Conservation (phyloP, 2,113 vertebrate genomes). For the Triplophysa dalaica region DNA sequence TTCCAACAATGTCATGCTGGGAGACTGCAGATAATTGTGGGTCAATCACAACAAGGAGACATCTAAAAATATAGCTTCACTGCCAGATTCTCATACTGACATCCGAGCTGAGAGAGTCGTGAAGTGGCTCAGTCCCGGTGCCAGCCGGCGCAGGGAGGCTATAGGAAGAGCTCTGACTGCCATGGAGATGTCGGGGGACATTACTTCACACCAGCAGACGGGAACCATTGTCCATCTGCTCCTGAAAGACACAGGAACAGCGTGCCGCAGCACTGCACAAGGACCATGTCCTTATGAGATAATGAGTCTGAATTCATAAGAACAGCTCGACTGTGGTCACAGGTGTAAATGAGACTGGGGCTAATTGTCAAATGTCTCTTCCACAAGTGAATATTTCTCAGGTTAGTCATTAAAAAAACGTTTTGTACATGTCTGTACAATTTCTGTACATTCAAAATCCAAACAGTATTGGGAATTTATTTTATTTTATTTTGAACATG, state of each 20-base stretch:
- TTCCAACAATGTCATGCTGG: conserved; percentile 28
- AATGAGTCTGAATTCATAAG: neutral
- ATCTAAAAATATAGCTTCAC: conserved; percentile 10
- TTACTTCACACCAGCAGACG: conserved; percentile 16
- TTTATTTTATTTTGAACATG: too few species aligned
- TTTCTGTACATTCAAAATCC: neutral
- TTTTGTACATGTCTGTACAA: neutral
- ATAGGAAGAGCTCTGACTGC: conserved; percentile 8
- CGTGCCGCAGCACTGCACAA: conserved; percentile 10
- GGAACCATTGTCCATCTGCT: conserved; percentile 14
- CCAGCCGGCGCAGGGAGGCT: neutral
- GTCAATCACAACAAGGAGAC: conserved; percentile 25
- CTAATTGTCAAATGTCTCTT: neutral
- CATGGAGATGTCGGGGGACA: neutral
- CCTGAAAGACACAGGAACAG: conserved; percentile 15
- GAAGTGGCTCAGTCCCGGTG: neutral
- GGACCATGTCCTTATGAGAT: conserved; percentile 3
- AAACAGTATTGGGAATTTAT: neutral
- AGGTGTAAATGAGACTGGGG: neutral
- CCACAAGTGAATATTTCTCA: neutral
- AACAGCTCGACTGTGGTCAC: neutral
- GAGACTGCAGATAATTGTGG: conserved; percentile 14
- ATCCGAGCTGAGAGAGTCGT: neutral
- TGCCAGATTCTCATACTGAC: conserved; percentile 3
- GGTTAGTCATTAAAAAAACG: too few species aligned